Evolutionary conservation across 1,140 invertebrate genomes (phyloP).

Genomic region (Philopotamus ludificatus): DNA sequence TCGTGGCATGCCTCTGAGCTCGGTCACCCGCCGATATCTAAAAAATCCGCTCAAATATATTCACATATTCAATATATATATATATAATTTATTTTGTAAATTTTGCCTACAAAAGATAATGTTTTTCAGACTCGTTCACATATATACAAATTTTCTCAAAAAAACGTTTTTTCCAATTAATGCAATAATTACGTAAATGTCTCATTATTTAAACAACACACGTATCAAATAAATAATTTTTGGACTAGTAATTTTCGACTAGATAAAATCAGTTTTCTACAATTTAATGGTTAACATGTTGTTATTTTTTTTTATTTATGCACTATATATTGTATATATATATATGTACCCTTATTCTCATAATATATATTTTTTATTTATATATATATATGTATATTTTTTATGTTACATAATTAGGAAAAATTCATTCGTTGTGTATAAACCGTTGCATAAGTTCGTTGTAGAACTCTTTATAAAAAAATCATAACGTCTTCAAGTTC

Average conservation of each 20-base stretch:
- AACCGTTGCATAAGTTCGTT: slow-evolving; percentile 42
- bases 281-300: slow-evolving; percentile 11
- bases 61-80: background rate
- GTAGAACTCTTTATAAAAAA: slow-evolving; percentile 39
- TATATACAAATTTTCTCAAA: slow-evolving; percentile 39
- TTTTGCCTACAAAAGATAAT: slow-evolving; percentile 42
- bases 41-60: background rate
- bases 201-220: slow-evolving; percentile 11
- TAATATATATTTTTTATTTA: slow-evolving; percentile 18
- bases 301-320: background rate
- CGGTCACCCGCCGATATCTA: background rate
- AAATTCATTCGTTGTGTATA: slow-evolving; percentile 39
- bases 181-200: slow-evolving; percentile 17
- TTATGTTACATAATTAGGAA: slow-evolving; percentile 32
- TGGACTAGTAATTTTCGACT: slow-evolving; percentile 37
- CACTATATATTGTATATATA: background rate
- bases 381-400: slow-evolving; percentile 9
- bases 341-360: slow-evolving; percentile 34
- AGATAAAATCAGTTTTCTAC: slow-evolving; percentile 36
- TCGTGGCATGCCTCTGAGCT: background rate
- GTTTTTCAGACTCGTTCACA: slow-evolving; percentile 39
- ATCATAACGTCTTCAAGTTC: slow-evolving; percentile 35
- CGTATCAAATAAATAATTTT: no score
- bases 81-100: slow-evolving; percentile 39
- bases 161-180: slow-evolving; percentile 19